phyloP scores from a whole-genome alignment of 53 echinoderm and acorn worm species.

The Actinopyga echinites region DNA sequence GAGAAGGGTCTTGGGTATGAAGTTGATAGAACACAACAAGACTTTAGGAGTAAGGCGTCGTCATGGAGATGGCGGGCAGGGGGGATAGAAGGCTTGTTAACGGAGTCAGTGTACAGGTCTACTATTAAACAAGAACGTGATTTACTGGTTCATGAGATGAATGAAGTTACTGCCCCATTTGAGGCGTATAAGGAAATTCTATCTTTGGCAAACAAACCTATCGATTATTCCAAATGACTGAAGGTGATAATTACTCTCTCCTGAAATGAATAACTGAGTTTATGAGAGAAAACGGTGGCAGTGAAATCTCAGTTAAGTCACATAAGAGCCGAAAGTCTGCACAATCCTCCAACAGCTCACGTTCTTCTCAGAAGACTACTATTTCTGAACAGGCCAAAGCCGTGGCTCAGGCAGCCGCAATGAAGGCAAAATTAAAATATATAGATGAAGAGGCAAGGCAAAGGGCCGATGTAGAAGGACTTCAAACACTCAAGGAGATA shows the following conservation, averaged over 20 bases:
- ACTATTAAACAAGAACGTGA: slow-evolving; percentile 10
- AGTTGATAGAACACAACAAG: not conserved
- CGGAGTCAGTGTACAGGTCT: not conserved
- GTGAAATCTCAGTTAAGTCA: no score
- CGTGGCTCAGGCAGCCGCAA: not conserved
- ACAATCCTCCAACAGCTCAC: not conserved
- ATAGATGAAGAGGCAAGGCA: slow-evolving; percentile 12
- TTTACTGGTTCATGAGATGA: slow-evolving; percentile 1
- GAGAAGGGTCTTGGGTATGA: slow-evolving; percentile 10
- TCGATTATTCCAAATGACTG: not conserved
- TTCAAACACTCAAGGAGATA: not conserved
- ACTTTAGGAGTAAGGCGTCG: not conserved
- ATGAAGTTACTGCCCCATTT: not conserved
- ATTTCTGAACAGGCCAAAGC: not conserved
- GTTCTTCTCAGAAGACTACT: not conserved
- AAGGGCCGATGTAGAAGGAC: not conserved
- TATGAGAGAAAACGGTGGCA: not conserved
- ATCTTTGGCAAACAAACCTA: not conserved
- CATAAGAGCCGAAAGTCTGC: slow-evolving; percentile 1
- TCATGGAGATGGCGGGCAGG: not conserved
- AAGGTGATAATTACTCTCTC: not conserved
- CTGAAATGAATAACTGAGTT: not conserved
- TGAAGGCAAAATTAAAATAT: not conserved
- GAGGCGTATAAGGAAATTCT: slow-evolving; percentile 1
- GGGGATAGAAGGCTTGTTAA: not conserved